Evolutionary conservation across 2,888 invertebrate species (phyloP).

Genomic region (Sphecodes monilicornis): DNA sequence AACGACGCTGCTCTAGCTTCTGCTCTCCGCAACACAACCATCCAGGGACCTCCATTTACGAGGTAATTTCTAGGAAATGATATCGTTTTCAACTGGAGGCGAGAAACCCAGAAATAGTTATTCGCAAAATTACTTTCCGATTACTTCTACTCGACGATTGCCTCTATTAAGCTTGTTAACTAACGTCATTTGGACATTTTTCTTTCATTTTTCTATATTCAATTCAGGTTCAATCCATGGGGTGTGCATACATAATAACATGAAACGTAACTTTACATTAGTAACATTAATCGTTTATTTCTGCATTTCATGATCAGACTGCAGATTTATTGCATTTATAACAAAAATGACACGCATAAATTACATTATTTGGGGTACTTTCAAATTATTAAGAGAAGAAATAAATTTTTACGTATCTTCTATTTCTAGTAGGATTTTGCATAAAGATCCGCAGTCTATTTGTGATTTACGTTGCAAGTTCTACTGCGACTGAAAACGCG

Average conservation of each 20-base stretch:
- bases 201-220: background rate
- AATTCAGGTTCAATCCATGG: background rate
- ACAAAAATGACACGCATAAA: background rate
- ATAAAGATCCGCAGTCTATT: no score
- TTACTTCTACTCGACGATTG: slow-evolving; percentile 26
- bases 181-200: background rate
- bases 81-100: slow-evolving; percentile 30
- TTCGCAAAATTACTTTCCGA: slow-evolving; percentile 28
- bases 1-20: slow-evolving; percentile 36
- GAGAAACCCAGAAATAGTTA: slow-evolving; percentile 29
- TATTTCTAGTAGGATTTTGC: no score
- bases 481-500: background rate
- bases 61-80: slow-evolving; percentile 58
- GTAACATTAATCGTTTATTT: background rate
- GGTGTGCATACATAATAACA: background rate
- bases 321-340: background rate
- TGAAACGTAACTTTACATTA: background rate
- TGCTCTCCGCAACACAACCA: slow-evolving; percentile 35
- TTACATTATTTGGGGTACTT: background rate
- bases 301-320: background rate
- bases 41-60: slow-evolving; percentile 42
- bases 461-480: no score
- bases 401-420: background rate
- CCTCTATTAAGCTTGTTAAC: background rate
- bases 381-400: background rate